Conservation (phyloP, 2,797 vertebrate genomes). For the Aplochiton taeniatus region DNA sequence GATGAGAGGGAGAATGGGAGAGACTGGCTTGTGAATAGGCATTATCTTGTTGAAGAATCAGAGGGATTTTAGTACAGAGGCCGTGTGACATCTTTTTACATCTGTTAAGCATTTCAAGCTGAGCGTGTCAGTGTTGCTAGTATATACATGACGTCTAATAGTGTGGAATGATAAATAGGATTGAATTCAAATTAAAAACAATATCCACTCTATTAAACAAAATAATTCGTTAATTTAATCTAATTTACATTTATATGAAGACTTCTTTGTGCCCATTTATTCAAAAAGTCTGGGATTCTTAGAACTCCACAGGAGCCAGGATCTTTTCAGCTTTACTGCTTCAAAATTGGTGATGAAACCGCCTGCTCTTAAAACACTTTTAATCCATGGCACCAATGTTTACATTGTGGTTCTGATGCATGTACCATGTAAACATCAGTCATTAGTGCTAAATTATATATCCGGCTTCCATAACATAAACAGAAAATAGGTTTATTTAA, state of each 20-base stretch:
- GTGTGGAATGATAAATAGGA: slow-evolving; percentile 18
- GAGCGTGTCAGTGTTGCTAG: slow-evolving; percentile 11
- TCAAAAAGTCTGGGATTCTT: slow-evolving; percentile 50
- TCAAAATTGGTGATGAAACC: slow-evolving; percentile 36
- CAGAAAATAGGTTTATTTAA: too few species aligned
- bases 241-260: slow-evolving; percentile 62
- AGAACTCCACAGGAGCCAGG: slow-evolving; percentile 49
- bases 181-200: slow-evolving; percentile 27
- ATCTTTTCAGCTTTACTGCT: slow-evolving; percentile 41
- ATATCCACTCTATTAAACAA: slow-evolving; percentile 19
- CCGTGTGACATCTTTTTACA: background rate
- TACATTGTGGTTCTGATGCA: slow-evolving; percentile 22
- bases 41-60: slow-evolving; percentile 19
- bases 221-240: slow-evolving; percentile 54
- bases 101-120: background rate
- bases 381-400: slow-evolving; percentile 34
- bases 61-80: slow-evolving; percentile 9
- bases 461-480: too few species aligned
- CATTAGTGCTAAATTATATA: too few species aligned
- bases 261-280: slow-evolving; percentile 57
- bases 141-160: slow-evolving; percentile 31
- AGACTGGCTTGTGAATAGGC: background rate
- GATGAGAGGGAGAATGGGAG: background rate
- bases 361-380: slow-evolving; percentile 32
- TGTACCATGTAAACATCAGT: background rate